phyloP scores from a whole-genome alignment of 2,113 vertebrate species.

The Phylloscopus trochiloides region DNA sequence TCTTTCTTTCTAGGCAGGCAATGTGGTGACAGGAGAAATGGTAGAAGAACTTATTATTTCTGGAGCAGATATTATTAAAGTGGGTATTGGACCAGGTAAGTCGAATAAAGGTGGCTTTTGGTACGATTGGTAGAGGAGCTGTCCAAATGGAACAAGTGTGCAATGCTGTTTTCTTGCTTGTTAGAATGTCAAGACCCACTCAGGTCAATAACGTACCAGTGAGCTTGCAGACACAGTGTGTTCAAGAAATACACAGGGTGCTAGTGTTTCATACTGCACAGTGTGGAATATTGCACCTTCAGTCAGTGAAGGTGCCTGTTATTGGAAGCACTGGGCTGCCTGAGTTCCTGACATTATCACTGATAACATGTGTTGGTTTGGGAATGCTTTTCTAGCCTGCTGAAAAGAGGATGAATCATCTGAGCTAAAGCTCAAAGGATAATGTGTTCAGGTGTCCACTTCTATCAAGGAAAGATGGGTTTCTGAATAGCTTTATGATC shows the following conservation, averaged over 20 bases:
- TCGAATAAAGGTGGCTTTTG: neutral
- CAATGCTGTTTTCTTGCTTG: neutral
- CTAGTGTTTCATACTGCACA: neutral
- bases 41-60: slow-evolving; percentile 97
- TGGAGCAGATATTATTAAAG: slow-evolving; percentile 98
- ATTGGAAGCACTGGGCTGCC: neutral
- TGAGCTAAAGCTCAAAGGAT: neutral
- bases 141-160: neutral
- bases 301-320: neutral
- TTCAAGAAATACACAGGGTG: neutral
- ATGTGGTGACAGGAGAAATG: slow-evolving; percentile 98
- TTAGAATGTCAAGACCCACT: neutral
- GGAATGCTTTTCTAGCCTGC: neutral
- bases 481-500: neutral
- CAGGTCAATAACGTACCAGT: neutral
- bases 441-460: neutral
- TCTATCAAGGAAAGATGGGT: neutral
- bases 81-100: slow-evolving; percentile 96
- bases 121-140: neutral
- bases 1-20: slow-evolving; percentile 86
- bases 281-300: neutral
- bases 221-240: neutral
- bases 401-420: neutral
- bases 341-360: neutral
- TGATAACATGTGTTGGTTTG: neutral